phyloP scores from a whole-genome alignment of 2,888 invertebrate genomes.

The Anthrax anthrax region DNA sequence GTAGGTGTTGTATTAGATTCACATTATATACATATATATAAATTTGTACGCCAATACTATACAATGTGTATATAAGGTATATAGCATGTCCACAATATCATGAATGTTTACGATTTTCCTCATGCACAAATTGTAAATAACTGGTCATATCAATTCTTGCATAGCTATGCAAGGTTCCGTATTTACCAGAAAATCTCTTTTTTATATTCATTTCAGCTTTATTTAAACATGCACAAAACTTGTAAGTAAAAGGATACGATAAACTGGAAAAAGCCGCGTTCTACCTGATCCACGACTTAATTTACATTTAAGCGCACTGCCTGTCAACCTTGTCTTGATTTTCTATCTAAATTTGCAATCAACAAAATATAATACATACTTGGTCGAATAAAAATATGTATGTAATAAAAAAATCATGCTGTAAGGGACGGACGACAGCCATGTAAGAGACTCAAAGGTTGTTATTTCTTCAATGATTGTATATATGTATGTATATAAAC shows the following conservation, averaged over 20 bases:
- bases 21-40: background rate
- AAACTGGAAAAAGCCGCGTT: background rate
- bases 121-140: background rate
- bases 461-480: no score
- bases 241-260: background rate
- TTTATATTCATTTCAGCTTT: background rate
- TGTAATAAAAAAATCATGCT: constrained; percentile 1
- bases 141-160: background rate
- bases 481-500: no score
- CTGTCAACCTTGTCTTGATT: constrained; percentile 13
- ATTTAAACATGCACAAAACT: background rate
- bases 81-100: no score
- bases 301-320: constrained; percentile 14
- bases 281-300: constrained; percentile 10
- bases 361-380: constrained; percentile 5
- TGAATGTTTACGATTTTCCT: no score
- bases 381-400: constrained; percentile 3
- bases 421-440: background rate
- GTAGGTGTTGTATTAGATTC: no score
- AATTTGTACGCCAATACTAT: no score
- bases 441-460: no score
- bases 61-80: no score
- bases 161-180: constrained; percentile 4
- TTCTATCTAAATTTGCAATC: constrained; percentile 12
- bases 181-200: background rate